Base-by-base conservation (phyloP, 2,888 invertebrate genomes). In the Hoplodrina blanda region DNA sequence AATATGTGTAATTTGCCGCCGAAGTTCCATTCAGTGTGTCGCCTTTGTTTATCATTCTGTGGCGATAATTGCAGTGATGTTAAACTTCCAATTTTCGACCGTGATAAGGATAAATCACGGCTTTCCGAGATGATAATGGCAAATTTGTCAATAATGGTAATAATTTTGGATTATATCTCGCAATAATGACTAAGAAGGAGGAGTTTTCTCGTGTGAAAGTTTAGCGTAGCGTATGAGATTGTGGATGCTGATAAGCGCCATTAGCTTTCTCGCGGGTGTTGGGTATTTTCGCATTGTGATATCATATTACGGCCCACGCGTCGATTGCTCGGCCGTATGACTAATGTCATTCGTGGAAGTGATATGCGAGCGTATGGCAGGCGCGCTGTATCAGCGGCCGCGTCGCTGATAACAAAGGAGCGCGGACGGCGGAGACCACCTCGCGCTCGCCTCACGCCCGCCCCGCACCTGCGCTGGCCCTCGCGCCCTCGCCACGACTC, bases 21-120 rank as follows among this genome's bases (percentile, higher is more conserved):
- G 97, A 98, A 98, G 97, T 98, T 98, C 97, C 98, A 98, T 97
- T 98, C 98, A 97, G 97, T 98, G 97, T 98, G 98, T 98, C 98
- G 98, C 96, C 97, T 98, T 97, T 98, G 98, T 97, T 97, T 98
- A 97, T 98, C 98, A 96, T 97, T 97, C 94, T 96, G 96, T 96
- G 97, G 97, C 95, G 96, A 96, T 96, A 96, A 96, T 95, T 96
- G 96, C 95, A 96, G 97, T 97, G 97, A 97, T 97, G 97, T 97
- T 96, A 97, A 97, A 96, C 96, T 97, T 96, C 97, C 97, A 96
- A 97, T 97, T 96, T 97, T 97, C 95, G 97, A 97, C 95, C 97
- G 97, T 96, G 97, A 97, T 96, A 97, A 97, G 96, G 96, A 96
- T 93, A 97, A 97, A 95, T 96, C 97, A 90, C 96, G 96, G 90